Evolutionary conservation across 2,888 invertebrate genomes (phyloP), one percentile per base, ranked within the genome.

Genomic region (Drosophila meridionalis): DNA sequence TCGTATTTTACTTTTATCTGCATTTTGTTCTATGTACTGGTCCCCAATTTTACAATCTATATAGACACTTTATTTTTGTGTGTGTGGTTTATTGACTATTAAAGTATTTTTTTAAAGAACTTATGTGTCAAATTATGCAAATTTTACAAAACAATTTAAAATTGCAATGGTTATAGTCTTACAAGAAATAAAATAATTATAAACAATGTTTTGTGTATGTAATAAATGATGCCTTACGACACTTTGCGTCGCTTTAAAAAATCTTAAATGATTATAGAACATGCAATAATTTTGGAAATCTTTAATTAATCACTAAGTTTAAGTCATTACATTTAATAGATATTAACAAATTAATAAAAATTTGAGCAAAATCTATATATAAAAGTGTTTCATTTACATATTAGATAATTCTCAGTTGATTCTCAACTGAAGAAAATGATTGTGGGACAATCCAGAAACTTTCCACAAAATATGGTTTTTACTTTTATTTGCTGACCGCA

Each of bases 261-360:
- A 53, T 60, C 47, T 9, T 60, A 26, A 20, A 26, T 14, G 38
- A 32, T 14, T 42, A 32, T 48, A 55, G 36, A 42, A 32, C 14
- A 67, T 58, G 30, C 36, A 65, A 61, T 74, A 65, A 59, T 59
- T 30, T 71, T 55, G 32, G 34, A 53, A 76, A 55, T 78, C 63
- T 70, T 64, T 68, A 67, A 82, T 60, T 67, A 59, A 78, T 52
- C 20, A 57, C 45, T 80, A 76, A 73, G 84, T 36, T 63, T 87
- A 87, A 87, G 90, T 90, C 87, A 90, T 80, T 90, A 89, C 71
- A 65, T 89, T 69, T 90, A 90, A 80, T 89, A 87, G 87, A 74
- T 60, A 69, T 79, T 76, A 88, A 87, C 77, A 83, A 89, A 80
- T 80, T 80, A 82, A 76, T 80, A 78, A 58, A 76, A 65, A 57